Conservation (phyloP, 2,113 vertebrate species). For the Colinus virginianus region DNA sequence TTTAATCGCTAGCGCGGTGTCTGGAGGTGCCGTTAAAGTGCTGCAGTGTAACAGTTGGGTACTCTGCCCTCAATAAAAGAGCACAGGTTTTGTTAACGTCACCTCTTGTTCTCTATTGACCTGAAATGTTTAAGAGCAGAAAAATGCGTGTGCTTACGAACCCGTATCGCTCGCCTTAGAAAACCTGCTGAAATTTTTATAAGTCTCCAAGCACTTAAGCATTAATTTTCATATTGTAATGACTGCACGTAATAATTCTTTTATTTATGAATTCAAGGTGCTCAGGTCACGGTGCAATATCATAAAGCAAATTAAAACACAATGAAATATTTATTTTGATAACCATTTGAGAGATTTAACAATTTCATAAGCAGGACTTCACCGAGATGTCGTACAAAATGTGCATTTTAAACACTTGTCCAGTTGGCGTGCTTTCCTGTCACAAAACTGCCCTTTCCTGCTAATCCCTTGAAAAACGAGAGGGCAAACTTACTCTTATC, state of each 20-base stretch:
- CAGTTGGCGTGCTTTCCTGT: background rate
- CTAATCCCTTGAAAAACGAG: background rate
- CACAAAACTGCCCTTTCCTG: background rate
- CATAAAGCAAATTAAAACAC: constrained; percentile 38
- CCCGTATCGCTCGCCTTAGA: background rate
- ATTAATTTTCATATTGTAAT: constrained; percentile 47
- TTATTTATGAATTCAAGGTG: constrained; percentile 53
- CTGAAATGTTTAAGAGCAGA: background rate
- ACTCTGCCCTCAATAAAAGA: background rate
- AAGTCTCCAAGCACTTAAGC: constrained; percentile 30
- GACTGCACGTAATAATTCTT: background rate
- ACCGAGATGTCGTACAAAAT: background rate
- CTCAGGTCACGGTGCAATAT: constrained; percentile 25
- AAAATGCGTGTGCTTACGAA: background rate
- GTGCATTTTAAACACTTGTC: background rate
- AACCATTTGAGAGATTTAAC: background rate
- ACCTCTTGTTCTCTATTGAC: background rate
- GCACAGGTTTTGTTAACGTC: constrained; percentile 17
- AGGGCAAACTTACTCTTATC: background rate
- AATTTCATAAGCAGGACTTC: background rate
- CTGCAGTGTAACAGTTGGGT: background rate
- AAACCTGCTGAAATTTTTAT: constrained; percentile 25
- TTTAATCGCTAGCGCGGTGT: background rate
- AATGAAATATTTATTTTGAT: constrained; percentile 55
- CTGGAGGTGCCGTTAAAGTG: background rate